Base-by-base conservation (phyloP, 2,797 vertebrate species). In the Echiichthys vipera region DNA sequence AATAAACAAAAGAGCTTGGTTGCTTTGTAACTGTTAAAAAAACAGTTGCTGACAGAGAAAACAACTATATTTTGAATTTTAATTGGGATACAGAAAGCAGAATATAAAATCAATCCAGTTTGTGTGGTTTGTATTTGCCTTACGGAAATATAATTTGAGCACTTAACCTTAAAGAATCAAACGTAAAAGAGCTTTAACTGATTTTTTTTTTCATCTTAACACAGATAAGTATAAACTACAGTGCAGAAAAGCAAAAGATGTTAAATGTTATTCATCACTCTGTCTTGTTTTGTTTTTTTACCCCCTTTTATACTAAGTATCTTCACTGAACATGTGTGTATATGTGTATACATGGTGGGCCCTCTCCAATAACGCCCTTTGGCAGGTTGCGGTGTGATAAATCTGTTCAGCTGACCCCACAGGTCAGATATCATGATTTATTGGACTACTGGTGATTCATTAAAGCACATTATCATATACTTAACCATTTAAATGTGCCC, bases 381-480 rank as follows among this genome's bases (percentile, higher is more conserved):
- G 76, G 24, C 76, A 74, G 63, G 50, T 39, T 29, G 51, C 7
- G 56, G 20, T 78, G 40, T 59, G 15, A 74, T 71, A 43, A 73
- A 78, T 86, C 64, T 55, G 22, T 65, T 54, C 59, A 65, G 24
- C 30, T 65, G 53, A 79, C 53, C 72, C 5, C 65, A 70, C 65
- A 74, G 32, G 43, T 74, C 53, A 74, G 11, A 55, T 45, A 6
- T 5, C 36, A 34, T 56, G 45, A 77, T 57, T 62, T 40, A 64
- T 45, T 27, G 22, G 10, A 15, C 18, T 18, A 5, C 17, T 53
- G 13, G 13, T 27, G 50, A 49, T 34, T 70, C 14, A 71, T 39
- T 55, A 20, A 37, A 68, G 7, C 30, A 8, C 14, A 37, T 43
- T 15, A 9, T 43, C n/a, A 45, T 54, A 53, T 7, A 74, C 30